Conservation (phyloP, 2,797 vertebrate genomes). For the Hemitrygon akajei region DNA sequence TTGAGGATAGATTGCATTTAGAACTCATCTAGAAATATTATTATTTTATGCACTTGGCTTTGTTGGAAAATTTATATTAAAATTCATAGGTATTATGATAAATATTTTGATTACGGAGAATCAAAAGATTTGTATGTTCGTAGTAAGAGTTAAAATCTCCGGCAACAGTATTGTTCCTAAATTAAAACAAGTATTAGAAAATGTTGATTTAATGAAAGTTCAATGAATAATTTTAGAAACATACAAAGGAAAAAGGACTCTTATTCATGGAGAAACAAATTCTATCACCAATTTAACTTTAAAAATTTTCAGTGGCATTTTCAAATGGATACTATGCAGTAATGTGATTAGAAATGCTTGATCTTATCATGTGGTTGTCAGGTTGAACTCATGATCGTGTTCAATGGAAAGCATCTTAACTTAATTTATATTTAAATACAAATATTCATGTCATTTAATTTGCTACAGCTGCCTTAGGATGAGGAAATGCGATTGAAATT, state of each 20-base stretch:
- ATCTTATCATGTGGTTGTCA: not conserved
- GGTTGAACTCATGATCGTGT: not conserved
- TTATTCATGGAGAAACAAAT: not conserved
- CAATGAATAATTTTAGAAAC: not conserved
- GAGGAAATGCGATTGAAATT: not conserved
- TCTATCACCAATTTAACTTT: not conserved
- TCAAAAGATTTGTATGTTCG: not conserved
- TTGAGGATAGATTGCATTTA: not conserved
- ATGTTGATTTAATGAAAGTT: not conserved
- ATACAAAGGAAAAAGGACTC: not conserved
- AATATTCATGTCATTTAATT: not conserved
- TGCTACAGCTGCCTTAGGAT: not conserved
- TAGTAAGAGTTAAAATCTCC: not conserved
- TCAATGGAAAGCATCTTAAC: not conserved
- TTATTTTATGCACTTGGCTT: not conserved
- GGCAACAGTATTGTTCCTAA: not conserved
- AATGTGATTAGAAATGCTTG: not conserved
- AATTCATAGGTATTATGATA: not conserved
- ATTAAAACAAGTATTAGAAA: not conserved
- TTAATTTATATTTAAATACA: slow-evolving; percentile 17
- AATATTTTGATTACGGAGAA: not conserved
- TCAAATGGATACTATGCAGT: not conserved
- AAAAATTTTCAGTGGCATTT: not conserved
- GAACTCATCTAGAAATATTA: not conserved
- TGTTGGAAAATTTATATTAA: not conserved